Conservation (phyloP, 2,113 vertebrate genomes). For the Isurus oxyrinchus region DNA sequence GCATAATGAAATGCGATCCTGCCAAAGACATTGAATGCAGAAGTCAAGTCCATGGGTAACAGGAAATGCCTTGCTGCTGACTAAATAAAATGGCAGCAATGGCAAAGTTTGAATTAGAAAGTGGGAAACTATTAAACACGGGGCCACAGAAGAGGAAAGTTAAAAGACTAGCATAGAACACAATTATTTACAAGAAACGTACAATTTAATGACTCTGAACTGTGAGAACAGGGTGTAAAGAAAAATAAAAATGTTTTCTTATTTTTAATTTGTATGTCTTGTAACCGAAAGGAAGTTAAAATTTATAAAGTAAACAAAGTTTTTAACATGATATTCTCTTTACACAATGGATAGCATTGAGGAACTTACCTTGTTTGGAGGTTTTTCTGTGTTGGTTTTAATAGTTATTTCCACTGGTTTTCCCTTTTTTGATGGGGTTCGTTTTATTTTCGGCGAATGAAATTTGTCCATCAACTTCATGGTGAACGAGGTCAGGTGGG, state of each 20-base stretch:
- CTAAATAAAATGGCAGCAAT: not conserved
- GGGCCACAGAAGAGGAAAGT: not conserved
- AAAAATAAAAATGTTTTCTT: not conserved
- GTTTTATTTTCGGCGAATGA: conserved; percentile 96
- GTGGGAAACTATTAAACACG: not conserved
- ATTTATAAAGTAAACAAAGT: not conserved
- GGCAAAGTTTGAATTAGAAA: not conserved
- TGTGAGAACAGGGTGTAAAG: not conserved
- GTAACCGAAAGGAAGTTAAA: not conserved
- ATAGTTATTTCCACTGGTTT: conserved; percentile 78
- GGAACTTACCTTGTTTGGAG: conserved; percentile 78
- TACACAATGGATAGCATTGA: not conserved
- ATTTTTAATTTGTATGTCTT: not conserved
- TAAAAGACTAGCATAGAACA: not conserved
- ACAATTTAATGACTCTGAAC: not conserved
- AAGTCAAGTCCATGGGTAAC: not conserved
- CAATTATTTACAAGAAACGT: not conserved
- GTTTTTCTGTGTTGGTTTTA: conserved; percentile 73
- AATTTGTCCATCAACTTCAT: conserved; percentile 99
- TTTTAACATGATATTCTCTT: not conserved
- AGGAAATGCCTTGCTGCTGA: conserved; percentile 18
- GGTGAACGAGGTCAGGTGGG: conserved; percentile 94
- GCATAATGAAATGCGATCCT: not conserved
- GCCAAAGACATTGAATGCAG: not conserved
- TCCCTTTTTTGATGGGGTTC: conserved; percentile 91